Evolutionary conservation across 2,113 vertebrate species (phyloP).

Genomic region (Dipodomys spectabilis): DNA sequence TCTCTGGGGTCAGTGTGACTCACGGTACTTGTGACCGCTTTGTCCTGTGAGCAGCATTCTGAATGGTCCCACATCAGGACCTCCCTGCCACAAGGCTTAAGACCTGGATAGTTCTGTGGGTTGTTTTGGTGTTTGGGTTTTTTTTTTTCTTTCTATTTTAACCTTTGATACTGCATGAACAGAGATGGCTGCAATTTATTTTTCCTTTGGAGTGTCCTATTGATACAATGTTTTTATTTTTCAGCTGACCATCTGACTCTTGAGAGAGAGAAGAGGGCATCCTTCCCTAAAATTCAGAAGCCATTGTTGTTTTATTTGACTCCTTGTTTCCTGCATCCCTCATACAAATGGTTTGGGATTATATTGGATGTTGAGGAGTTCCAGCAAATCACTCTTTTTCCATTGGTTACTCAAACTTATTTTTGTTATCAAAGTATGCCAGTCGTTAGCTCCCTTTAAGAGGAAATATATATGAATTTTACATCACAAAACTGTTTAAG

Average conservation of each 20-base stretch:
- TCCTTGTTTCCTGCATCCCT: conserved; percentile 70
- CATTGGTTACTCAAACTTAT: conserved; percentile 66
- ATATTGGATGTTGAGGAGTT: background rate
- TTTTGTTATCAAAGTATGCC: conserved; percentile 63
- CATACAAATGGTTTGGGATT: conserved; percentile 64
- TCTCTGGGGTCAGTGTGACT: conserved; percentile 28
- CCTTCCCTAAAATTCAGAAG: conserved; percentile 78
- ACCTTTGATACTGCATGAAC: conserved; percentile 13
- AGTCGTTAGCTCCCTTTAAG: conserved; percentile 59
- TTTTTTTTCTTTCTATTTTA: background rate
- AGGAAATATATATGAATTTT: conserved; percentile 41
- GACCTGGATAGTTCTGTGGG: conserved; percentile 35
- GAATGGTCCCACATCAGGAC: conserved; percentile 56
- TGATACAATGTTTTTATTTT: conserved; percentile 75
- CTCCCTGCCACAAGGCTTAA: background rate
- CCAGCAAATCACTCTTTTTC: conserved; percentile 62
- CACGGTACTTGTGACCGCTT: background rate
- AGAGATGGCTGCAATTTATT: background rate
- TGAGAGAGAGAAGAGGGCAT: conserved; percentile 62
- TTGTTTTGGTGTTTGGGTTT: conserved; percentile 50
- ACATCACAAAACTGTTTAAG: conserved; percentile 50
- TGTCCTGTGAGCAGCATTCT: conserved; percentile 31
- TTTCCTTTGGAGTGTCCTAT: background rate
- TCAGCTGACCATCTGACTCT: conserved; percentile 71
- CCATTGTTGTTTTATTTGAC: conserved; percentile 68